These are phyloP conservation scores for Lochmaea capreae DNA, from an alignment of 2,888 invertebrate species.

Conservation along the genomic window DNA sequence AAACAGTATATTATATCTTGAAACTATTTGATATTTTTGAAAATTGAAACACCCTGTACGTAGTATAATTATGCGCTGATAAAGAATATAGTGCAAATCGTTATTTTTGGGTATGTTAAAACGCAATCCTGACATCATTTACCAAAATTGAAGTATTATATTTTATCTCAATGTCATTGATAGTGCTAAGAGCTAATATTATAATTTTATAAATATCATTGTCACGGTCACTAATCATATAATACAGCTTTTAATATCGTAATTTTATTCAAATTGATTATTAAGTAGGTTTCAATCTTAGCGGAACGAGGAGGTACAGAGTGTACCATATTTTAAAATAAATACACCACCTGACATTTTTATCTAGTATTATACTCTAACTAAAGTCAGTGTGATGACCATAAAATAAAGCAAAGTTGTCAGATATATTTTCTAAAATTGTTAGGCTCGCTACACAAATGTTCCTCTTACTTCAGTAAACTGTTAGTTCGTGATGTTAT, in stretches of 20 bases:
- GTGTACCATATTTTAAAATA: neutral
- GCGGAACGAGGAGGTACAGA: neutral
- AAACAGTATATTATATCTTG: no score
- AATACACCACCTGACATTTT: neutral
- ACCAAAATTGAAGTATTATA: neutral
- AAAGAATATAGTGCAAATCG: neutral
- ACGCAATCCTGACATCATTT: constrained; percentile 1
- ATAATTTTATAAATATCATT: neutral
- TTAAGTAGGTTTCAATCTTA: neutral
- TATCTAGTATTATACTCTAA: no score
- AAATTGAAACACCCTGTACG: neutral
- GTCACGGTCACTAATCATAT: constrained; percentile 18
- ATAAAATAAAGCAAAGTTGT: no score
- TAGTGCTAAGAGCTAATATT: neutral
- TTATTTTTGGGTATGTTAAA: neutral
- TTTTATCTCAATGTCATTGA: constrained; percentile 19
- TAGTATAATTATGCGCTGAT: neutral
- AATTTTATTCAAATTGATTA: neutral
- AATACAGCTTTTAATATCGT: neutral
- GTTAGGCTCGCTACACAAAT: no score
- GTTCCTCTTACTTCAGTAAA: no score
- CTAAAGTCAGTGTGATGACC: no score
- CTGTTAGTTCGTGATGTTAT: no score
- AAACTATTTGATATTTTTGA: no score
- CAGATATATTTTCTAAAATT: no score